Conservation (phyloP, 2,797 vertebrate species). For the Aeoliscus strigatus region DNA sequence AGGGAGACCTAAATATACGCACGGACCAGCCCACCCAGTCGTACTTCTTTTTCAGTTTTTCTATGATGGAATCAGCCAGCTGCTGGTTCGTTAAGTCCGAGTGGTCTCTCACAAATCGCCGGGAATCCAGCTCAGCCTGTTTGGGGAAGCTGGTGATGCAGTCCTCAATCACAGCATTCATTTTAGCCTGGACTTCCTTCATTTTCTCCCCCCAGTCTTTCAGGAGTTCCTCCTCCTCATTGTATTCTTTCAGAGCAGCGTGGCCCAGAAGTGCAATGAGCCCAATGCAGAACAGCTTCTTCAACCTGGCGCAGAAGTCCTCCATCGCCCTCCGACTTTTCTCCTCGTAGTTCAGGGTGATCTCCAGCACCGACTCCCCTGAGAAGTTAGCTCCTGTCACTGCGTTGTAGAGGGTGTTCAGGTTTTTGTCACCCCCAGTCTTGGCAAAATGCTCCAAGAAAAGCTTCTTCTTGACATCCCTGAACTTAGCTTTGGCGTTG, state of each 20-base stretch:
- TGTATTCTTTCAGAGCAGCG: conserved; percentile 64
- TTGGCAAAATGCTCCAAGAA: conserved; percentile 74
- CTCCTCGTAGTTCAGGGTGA: conserved; percentile 73
- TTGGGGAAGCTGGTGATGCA: conserved; percentile 73
- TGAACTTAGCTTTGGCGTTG: conserved; percentile 71
- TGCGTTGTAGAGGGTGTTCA: conserved; percentile 65
- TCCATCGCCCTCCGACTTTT: conserved; percentile 73
- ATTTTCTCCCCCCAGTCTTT: conserved; percentile 71
- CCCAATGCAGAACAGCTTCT: conserved; percentile 78
- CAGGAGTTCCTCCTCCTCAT: conserved; percentile 68
- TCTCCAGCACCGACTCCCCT: conserved; percentile 73
- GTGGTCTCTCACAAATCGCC: conserved; percentile 62
- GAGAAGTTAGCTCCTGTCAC: conserved; percentile 72
- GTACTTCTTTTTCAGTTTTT: conserved; percentile 68
- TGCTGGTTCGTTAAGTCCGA: conserved; percentile 56
- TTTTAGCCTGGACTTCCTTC: conserved; percentile 67
- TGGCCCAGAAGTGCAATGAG: conserved; percentile 76
- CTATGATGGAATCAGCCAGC: conserved; percentile 63
- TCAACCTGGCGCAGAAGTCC: conserved; percentile 74
- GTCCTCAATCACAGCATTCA: conserved; percentile 68
- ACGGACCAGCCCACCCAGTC: conserved; percentile 80
- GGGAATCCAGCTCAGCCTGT: conserved; percentile 66
- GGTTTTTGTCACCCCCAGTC: conserved; percentile 72
- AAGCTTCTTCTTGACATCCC: conserved; percentile 73
- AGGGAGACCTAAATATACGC: conserved; percentile 62